These are phyloP conservation scores for Beris chalybata DNA, from an alignment of 2,888 invertebrate genomes.

Conservation along the genomic window DNA sequence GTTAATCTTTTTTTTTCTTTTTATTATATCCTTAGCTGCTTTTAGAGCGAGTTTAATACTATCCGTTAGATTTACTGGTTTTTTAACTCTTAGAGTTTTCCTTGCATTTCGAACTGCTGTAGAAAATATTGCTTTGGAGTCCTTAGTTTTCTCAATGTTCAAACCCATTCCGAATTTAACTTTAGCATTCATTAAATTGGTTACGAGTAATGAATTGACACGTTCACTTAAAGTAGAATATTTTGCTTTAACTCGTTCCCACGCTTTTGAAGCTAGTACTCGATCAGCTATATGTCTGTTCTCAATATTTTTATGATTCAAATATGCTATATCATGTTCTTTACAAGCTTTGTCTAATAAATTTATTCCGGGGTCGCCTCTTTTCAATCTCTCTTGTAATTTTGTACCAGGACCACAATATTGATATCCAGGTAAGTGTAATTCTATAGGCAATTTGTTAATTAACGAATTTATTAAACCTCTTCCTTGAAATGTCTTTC, in stretches of 20 bases:
- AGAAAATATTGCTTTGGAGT: too few relatives aligned
- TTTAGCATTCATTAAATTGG: too few relatives aligned
- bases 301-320: conserved; percentile 23
- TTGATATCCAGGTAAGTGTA: conserved; percentile 44
- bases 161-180: conserved; percentile 44
- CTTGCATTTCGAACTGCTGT: conserved; percentile 9
- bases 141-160: conserved; percentile 13
- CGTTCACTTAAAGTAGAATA: conserved; percentile 27
- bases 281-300: conserved; percentile 25
- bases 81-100: conserved; percentile 32
- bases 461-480: conserved; percentile 25
- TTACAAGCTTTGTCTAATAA: conserved; percentile 43
- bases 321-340: conserved; percentile 38
- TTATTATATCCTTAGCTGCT: conserved; percentile 27
- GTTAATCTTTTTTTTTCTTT: conserved; percentile 23
- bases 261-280: conserved; percentile 35
- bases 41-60: too few relatives aligned
- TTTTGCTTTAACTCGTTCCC: conserved; percentile 12
- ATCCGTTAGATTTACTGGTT: conserved; percentile 32
- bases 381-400: conserved; percentile 42
- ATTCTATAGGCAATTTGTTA: conserved; percentile 41
- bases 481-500: too few relatives aligned
- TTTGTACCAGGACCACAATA: conserved; percentile 46
- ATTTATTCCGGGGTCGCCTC: conserved; percentile 44
- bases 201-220: conserved; percentile 43